These are phyloP conservation scores for Ichneumoninae sp. DNA, from an alignment of 2,888 invertebrate genomes.

Conservation along the genomic window DNA sequence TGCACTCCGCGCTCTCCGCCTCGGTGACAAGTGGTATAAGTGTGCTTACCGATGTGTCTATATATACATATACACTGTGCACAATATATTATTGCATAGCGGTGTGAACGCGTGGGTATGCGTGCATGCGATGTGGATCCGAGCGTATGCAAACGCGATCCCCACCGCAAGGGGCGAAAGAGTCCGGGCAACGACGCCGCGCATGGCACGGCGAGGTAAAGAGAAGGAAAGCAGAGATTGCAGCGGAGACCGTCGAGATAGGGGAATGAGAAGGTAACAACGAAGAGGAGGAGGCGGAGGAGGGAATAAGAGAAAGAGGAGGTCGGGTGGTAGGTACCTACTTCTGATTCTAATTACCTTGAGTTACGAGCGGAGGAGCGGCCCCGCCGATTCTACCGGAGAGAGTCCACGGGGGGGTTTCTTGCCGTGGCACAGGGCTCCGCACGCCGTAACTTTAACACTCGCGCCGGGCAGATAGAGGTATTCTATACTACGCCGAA, in stretches of 20 bases:
- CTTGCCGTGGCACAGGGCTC: constrained; percentile 58
- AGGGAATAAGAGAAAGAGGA: constrained; percentile 57
- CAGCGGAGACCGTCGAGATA: constrained; percentile 11
- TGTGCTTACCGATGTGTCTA: background rate
- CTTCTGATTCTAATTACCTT: constrained; percentile 71
- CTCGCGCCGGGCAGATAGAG: constrained; percentile 55
- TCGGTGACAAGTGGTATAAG: constrained; percentile 42
- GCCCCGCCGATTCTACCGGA: constrained; percentile 63
- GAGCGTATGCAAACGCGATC: constrained; percentile 52
- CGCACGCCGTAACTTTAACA: constrained; percentile 67
- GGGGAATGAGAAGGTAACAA: constrained; percentile 6
- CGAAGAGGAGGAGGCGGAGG: constrained; percentile 30
- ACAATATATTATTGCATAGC: background rate
- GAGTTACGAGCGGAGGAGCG: constrained; percentile 71
- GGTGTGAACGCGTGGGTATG: constrained; percentile 56
- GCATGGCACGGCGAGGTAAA: constrained; percentile 34
- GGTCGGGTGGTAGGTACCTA: constrained; percentile 68
- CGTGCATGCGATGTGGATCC: constrained; percentile 42
- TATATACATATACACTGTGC: background rate
- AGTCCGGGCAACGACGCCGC: constrained; percentile 16
- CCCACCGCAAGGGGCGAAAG: constrained; percentile 44
- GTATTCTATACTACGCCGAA: constrained; percentile 30
- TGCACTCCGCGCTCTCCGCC: constrained; percentile 27
- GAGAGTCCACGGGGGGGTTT: constrained; percentile 57
- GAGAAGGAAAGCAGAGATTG: constrained; percentile 19